Base-by-base conservation (phyloP, 2,797 vertebrate genomes). In the Enteromius radiatus region DNA sequence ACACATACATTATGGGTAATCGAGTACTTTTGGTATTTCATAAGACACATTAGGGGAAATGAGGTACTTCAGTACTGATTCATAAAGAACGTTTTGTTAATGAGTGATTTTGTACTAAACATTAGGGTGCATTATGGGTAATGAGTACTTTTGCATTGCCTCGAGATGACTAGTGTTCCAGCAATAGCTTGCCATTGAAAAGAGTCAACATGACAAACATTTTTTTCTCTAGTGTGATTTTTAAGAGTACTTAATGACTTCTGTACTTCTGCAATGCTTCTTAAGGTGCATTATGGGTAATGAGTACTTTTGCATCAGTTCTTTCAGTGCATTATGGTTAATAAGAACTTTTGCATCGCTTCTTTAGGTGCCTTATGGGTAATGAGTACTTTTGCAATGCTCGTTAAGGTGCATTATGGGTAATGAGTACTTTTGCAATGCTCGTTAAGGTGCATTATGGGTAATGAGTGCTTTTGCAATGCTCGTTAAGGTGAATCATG, bases 341-440 rank as follows among this genome's bases (percentile, higher is more conserved):
- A n/a, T n/a, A 21, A 54, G 21, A n/a, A 54, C 21, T 3, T 54
- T 10, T n/a, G 8, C 21, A 54, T 0, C 1, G 2, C 52, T n/a
- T n/a, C 0, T 54, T 4, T 1, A 56, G 21, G 52, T 56, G 52
- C 9, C n/a, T n/a, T 10, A 9, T n/a, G 19, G 49, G 52, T n/a
- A n/a, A n/a, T n/a, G 52, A 54, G 21, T 54, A 54, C 21, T 3
- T 54, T 10, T n/a, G 8, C 21, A 54, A 0, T 10, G 21, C 8
- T n/a, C 3, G 2, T 52, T 54, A 54, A 54, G 8, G 21, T n/a
- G 52, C 21, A 54, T 54, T 54, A 8, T 52, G 19, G 49, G 19
- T 49, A 49, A 7, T n/a, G 52, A 54, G 8, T 9, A 54, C 0
- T n/a, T 54, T n/a, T 10, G 8, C 0, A 52, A 0, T 0, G 6